Evolutionary conservation across 2,888 invertebrate genomes (phyloP).

Genomic region (Meta bourneti): DNA sequence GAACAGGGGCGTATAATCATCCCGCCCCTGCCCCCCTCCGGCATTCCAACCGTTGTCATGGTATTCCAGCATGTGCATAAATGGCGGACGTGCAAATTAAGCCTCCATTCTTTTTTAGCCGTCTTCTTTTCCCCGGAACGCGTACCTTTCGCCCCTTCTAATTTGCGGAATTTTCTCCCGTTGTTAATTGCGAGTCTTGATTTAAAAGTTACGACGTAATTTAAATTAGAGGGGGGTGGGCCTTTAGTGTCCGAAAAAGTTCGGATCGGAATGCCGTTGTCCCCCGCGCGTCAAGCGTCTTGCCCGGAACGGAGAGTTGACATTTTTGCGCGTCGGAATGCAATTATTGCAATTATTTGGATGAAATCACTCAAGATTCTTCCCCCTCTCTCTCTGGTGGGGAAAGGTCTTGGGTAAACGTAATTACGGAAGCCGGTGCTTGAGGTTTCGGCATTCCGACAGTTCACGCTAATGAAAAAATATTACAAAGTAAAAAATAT

Average conservation of each 20-base stretch:
- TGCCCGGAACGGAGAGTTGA: conserved; percentile 13
- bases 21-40: conserved; percentile 19
- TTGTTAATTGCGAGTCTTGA: conserved; percentile 76
- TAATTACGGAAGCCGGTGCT: conserved; percentile 46
- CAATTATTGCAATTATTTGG: conserved; percentile 76
- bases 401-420: conserved; percentile 47
- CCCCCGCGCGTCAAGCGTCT: conserved; percentile 3
- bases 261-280: conserved; percentile 50
- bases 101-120: conserved; percentile 43
- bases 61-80: conserved; percentile 59
- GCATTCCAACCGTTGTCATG: conserved; percentile 71
- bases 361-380: conserved; percentile 71
- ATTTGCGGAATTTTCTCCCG: conserved; percentile 73
- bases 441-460: conserved; percentile 25
- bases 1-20: conserved; percentile 70
- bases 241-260: conserved; percentile 70
- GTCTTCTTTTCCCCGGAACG: neutral
- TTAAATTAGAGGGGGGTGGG: conserved; percentile 64
- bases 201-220: conserved; percentile 76
- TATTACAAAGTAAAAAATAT: neutral
- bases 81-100: conserved; percentile 67
- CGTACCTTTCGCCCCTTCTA: conserved; percentile 51
- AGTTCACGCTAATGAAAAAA: conserved; percentile 4
- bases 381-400: neutral
- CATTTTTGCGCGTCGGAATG: conserved; percentile 71